Evolutionary conservation across 2,797 vertebrate species (phyloP), one percentile per base, ranked within the genome.

Genomic region (Allochrocebus solatus): DNA sequence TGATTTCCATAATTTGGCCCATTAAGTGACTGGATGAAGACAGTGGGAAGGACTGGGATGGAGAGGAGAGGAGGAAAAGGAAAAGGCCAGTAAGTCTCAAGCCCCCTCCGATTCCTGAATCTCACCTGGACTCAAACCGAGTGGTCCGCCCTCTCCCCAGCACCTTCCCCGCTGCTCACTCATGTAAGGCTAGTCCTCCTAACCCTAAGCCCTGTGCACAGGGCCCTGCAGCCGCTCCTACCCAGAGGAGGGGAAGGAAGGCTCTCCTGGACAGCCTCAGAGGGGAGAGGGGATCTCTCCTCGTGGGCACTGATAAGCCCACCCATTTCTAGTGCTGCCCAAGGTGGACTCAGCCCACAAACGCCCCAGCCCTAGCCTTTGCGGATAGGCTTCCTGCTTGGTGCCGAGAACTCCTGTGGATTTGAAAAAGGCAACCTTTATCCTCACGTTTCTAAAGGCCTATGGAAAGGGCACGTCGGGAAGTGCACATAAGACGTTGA

Each of bases 141-240:
- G 46, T 26, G 59, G 4, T 4, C 22, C 0, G 2, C 0, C 7
- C 4, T 33, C 4, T 11, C 30, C 28, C 17, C 79, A 81, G 36
- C 28, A n/a, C 5, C 8, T 41, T 14, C 48, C 24, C 13, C 30
- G 4, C 2, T 3, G 61, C 17, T 13, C 22, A 28, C 39, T 8
- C 64, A 30, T n/a, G 24, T 41, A 53, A 26, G 1, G 41, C 43
- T 28, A 9, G 26, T 36, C 41, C 36, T 57, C 55, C 70, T 39
- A 53, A 12, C 13, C 3, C 8, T 30, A 7, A 74, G 12, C 80
- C 59, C 28, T 8, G 3, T 13, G 24, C 30, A 17, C 83, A 8
- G 26, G 8, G 8, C 16, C 43, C 70, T 55, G 9, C n/a, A 87
- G 59, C 61, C 57, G 4, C 8, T 28, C 64, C 16, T 67, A 33